Percentiles rank a stretch among this genome's conserved stretches.
Conservation (phyloP, 2,113 vertebrate species). For the Urocitellus parryii region DNA sequence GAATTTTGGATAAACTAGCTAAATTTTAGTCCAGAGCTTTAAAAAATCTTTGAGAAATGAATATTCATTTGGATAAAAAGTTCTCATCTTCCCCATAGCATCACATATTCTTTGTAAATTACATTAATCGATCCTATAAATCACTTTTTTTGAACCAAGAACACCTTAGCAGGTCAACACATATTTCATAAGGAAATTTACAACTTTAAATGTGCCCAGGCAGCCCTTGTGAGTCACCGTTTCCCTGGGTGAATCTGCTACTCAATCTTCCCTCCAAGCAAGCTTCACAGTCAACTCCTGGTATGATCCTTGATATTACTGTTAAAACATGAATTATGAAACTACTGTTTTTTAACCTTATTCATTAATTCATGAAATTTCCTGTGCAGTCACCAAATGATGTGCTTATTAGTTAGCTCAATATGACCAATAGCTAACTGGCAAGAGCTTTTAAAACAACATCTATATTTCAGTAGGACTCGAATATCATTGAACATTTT, state of each 20-base stretch:
- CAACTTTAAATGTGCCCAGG: neutral
- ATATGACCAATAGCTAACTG: neutral
- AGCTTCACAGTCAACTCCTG: neutral
- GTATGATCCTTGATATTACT: neutral
- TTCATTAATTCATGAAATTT: neutral
- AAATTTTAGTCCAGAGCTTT: conserved; percentile 58
- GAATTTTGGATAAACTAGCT: conserved; percentile 48
- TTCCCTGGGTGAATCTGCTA: neutral
- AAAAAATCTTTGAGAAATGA: conserved; percentile 65
- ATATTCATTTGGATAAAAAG: conserved; percentile 65
- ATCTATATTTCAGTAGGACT: neutral
- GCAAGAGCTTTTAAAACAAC: neutral
- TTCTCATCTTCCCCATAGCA: conserved; percentile 15
- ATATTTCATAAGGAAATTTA: neutral
- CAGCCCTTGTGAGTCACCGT: neutral
- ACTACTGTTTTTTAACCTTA: neutral
- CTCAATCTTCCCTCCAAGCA: neutral
- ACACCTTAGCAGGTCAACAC: neutral
- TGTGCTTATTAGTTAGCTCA: neutral
- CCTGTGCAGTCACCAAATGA: neutral
- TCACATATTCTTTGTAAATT: conserved; percentile 37
- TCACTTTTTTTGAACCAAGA: neutral
- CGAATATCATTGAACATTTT: neutral
- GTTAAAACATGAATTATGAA: neutral
- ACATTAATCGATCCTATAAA: conserved; percentile 34